These are phyloP conservation scores for Pandemis cinnamomeana DNA, from an alignment of 2,888 invertebrate species.

Conservation along the genomic window DNA sequence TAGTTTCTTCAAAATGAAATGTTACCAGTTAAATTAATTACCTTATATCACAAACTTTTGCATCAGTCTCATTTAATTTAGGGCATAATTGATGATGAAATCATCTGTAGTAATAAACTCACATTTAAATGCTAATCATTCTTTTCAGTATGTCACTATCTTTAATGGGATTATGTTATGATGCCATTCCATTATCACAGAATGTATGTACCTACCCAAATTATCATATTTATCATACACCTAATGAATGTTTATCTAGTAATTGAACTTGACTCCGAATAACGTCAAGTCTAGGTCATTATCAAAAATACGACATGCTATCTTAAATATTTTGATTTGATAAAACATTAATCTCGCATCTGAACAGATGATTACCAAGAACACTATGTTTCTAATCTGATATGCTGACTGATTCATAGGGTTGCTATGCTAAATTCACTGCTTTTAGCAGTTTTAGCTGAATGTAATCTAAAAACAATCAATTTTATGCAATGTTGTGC, in stretches of 20 bases:
- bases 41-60: not conserved
- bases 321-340: conserved; percentile 56
- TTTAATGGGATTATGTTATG: conserved; percentile 15
- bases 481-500: not conserved
- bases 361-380: conserved; percentile 52
- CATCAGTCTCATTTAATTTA: not conserved
- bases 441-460: not conserved
- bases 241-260: conserved; percentile 20
- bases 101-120: not conserved
- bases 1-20: too few species aligned
- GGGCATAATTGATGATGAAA: not conserved
- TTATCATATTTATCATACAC: conserved; percentile 18
- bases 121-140: not conserved
- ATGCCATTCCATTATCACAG: conserved; percentile 27
- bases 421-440: not conserved
- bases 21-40: not conserved
- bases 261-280: conserved; percentile 31
- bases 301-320: conserved; percentile 55
- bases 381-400: conserved; percentile 21
- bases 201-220: conserved; percentile 14
- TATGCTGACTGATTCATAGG: not conserved
- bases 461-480: not conserved
- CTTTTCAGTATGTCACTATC: conserved; percentile 13
- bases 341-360: conserved; percentile 62
- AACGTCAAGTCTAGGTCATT: conserved; percentile 53